These are phyloP conservation scores for Osmerus mordax DNA, from an alignment of 2,113 vertebrate genomes.

Conservation along the genomic window DNA sequence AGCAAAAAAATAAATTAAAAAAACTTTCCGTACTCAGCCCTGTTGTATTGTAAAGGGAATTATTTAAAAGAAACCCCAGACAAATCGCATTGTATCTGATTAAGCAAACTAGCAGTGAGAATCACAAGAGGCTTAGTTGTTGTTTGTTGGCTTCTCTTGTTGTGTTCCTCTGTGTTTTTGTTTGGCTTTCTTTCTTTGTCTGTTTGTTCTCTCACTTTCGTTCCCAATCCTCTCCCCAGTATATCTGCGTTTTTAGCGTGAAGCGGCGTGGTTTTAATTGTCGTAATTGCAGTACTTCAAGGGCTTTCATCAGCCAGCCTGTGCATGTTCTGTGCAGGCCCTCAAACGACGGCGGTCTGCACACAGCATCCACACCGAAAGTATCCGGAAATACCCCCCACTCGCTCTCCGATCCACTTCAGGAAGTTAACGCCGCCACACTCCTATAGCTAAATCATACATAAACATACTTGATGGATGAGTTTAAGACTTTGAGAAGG, in stretches of 20 bases:
- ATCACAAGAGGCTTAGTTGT: slow-evolving; percentile 58
- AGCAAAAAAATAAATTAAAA: no score
- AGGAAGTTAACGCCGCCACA: slow-evolving; percentile 39
- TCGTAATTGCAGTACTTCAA: slow-evolving; percentile 54
- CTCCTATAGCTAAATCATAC: slow-evolving; percentile 6
- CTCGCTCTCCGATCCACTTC: slow-evolving; percentile 45
- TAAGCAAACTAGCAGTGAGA: slow-evolving; percentile 59
- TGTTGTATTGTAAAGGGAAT: slow-evolving; percentile 67
- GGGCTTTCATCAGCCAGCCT: slow-evolving; percentile 28
- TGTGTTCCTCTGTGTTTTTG: slow-evolving; percentile 30
- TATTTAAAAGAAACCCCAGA: slow-evolving; percentile 63
- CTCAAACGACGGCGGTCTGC: slow-evolving; percentile 4
- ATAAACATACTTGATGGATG: slow-evolving; percentile 52
- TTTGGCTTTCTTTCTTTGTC: slow-evolving; percentile 9
- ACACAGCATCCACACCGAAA: slow-evolving; percentile 9
- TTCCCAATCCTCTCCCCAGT: background rate
- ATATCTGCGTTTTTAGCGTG: slow-evolving; percentile 25
- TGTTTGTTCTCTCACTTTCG: background rate
- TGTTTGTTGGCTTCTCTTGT: slow-evolving; percentile 43
- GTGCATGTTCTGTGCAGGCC: background rate
- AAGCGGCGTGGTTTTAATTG: slow-evolving; percentile 54
- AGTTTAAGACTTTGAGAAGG: slow-evolving; percentile 31
- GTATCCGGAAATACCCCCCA: background rate
- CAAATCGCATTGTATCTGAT: slow-evolving; percentile 70
- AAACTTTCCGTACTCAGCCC: slow-evolving; percentile 43